phyloP scores from a whole-genome alignment of 2,797 vertebrate genomes.

The Sitta carolinensis region DNA sequence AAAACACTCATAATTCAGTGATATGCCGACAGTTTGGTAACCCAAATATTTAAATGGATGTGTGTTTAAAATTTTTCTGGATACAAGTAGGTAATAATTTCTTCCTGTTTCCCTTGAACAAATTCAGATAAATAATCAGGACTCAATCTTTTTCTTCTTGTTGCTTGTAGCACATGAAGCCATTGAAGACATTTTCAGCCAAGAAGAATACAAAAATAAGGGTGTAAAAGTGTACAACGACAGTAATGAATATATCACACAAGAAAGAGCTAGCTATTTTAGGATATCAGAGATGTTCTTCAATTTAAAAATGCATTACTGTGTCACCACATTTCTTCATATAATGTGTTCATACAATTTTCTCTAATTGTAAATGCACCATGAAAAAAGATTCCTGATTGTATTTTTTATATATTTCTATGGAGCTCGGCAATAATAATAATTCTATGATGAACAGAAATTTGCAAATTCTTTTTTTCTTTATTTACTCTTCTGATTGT shows the following conservation, averaged over 20 bases:
- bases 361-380: slow-evolving; percentile 28
- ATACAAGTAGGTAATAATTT: not conserved
- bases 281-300: not conserved
- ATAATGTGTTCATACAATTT: slow-evolving; percentile 21
- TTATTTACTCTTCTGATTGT: slow-evolving; percentile 32
- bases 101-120: not conserved
- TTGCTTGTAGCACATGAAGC: not conserved
- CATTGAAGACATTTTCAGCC: not conserved
- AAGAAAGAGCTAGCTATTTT: not conserved
- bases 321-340: not conserved
- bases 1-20: not conserved
- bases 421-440: not conserved
- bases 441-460: not conserved
- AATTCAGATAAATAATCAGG: not conserved
- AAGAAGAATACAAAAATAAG: not conserved
- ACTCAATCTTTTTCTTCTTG: not conserved
- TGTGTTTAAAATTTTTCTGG: not conserved
- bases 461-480: slow-evolving; percentile 1
- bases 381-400: slow-evolving; percentile 17
- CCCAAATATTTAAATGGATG: not conserved
- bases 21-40: not conserved
- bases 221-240: not conserved
- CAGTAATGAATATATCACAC: not conserved
- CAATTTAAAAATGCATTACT: not conserved
- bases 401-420: slow-evolving; percentile 29